Evolutionary conservation across 2,797 vertebrate genomes (phyloP).

Genomic region (Spinus pinus): DNA sequence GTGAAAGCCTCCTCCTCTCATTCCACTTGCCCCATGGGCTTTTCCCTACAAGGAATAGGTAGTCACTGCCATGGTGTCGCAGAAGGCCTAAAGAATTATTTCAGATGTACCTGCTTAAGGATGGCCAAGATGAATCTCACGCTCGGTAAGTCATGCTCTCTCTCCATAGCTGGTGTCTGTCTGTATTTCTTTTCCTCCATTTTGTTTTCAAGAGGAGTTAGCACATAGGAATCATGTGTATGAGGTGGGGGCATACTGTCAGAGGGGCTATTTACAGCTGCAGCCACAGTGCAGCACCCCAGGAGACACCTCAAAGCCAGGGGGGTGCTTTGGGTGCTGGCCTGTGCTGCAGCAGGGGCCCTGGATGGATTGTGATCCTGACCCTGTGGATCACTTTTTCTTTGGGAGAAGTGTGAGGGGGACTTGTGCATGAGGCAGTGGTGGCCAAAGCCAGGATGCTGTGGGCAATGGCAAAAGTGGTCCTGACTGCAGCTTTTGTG

Average conservation of each 20-base stretch:
- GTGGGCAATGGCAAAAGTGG: not conserved
- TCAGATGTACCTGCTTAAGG: not conserved
- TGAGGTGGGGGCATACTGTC: not conserved
- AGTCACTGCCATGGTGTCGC: not conserved
- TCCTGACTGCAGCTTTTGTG: not conserved
- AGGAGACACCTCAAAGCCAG: not conserved
- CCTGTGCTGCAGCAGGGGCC: not conserved
- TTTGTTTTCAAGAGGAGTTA: not conserved
- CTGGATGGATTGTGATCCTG: not conserved
- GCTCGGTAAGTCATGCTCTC: not conserved
- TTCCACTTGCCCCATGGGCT: not conserved
- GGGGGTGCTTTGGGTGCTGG: not conserved
- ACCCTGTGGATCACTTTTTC: not conserved
- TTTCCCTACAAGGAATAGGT: not conserved
- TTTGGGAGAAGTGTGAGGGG: not conserved
- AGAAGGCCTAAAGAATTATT: not conserved
- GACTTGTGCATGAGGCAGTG: not conserved
- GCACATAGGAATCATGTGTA: accelerated
- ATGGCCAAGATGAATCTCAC: not conserved
- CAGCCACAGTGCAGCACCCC: not conserved
- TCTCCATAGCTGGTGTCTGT: not conserved
- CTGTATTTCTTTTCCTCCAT: not conserved
- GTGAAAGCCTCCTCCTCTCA: not conserved
- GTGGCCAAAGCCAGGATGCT: not conserved
- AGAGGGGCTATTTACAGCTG: not conserved